Evolutionary conservation across 2,113 vertebrate genomes (phyloP).

Genomic region (Eulemur macaco): DNA sequence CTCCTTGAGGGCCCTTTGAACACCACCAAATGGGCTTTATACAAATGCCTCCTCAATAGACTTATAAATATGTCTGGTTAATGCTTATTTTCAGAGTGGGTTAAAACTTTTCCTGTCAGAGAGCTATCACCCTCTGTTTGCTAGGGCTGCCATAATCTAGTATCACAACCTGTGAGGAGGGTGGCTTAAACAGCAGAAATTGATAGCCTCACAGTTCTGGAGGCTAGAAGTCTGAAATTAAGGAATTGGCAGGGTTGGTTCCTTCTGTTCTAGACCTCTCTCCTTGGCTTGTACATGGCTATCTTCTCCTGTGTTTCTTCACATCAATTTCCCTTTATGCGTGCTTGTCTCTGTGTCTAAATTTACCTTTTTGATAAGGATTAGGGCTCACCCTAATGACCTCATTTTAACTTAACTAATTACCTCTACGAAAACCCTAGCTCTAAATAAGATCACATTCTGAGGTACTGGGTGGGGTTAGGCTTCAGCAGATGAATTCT

Average conservation of each 20-base stretch:
- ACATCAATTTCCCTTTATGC: not conserved
- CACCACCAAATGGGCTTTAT: not conserved
- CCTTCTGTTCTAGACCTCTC: not conserved
- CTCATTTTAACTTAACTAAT: conserved; percentile 20
- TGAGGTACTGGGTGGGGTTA: not conserved
- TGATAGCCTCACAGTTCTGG: not conserved
- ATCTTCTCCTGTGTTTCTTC: not conserved
- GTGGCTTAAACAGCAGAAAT: not conserved
- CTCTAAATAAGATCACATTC: conserved; percentile 20
- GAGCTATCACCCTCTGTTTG: not conserved
- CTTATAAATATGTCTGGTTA: not conserved
- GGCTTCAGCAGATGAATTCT: not conserved
- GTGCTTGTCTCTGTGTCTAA: not conserved
- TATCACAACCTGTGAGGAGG: not conserved
- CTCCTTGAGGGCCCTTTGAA: not conserved
- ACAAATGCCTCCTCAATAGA: not conserved
- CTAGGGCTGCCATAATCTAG: not conserved
- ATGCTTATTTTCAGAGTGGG: conserved; percentile 15
- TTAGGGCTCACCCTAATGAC: not conserved
- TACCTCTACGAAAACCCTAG: not conserved
- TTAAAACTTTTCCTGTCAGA: not conserved
- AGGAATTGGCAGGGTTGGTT: not conserved
- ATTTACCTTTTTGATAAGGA: not conserved
- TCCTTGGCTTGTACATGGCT: not conserved
- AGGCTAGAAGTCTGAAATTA: not conserved